phyloP scores from a whole-genome alignment of 2,888 invertebrate genomes.

The Phymatocera aterrima region DNA sequence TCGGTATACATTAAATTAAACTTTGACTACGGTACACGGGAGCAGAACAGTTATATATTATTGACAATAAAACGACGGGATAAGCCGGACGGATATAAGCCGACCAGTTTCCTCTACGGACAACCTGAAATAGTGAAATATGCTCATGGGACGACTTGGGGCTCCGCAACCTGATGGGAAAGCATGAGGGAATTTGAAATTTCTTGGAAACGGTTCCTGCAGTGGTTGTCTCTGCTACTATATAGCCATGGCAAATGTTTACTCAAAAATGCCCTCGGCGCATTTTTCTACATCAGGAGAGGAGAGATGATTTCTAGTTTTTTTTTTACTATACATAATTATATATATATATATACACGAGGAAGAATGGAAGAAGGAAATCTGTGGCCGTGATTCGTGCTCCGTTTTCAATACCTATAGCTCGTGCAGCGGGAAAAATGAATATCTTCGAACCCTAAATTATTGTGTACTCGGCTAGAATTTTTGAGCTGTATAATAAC shows the following conservation, averaged over 20 bases:
- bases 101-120: background rate
- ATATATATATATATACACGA: too few species aligned
- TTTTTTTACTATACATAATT: too few species aligned
- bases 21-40: too few species aligned
- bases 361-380: too few species aligned
- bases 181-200: background rate
- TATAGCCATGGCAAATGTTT: conserved; percentile 11
- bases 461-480: too few species aligned
- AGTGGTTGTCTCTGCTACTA: background rate
- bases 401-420: too few species aligned
- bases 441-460: too few species aligned
- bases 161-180: background rate
- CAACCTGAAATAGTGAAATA: background rate
- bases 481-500: too few species aligned
- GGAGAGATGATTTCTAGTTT: background rate
- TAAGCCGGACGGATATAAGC: conserved; percentile 8
- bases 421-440: too few species aligned
- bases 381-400: too few species aligned
- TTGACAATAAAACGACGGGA: background rate
- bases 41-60: too few species aligned
- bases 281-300: background rate
- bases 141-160: background rate
- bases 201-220: conserved; percentile 7
- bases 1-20: too few species aligned
- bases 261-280: background rate